A percentile compares a stretch with the other conserved stretches of the same genome.
These are phyloP conservation scores for Deroptyus accipitrinus DNA, from an alignment of 2,113 vertebrate genomes.

Conservation along the genomic window DNA sequence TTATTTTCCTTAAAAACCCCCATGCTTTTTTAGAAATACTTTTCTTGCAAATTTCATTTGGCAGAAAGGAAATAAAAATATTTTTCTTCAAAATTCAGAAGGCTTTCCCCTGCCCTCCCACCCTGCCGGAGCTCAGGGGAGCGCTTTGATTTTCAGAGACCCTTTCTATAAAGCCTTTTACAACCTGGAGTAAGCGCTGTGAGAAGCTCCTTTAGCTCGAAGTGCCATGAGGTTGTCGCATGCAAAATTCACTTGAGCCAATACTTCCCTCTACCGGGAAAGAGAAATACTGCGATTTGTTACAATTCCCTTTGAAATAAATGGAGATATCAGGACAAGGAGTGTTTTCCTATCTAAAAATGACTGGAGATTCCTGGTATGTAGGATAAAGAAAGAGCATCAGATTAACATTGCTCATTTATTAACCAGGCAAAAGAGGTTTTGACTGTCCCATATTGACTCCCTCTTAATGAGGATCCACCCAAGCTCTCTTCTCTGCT, in stretches of 20 bases:
- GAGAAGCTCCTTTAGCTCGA: not conserved
- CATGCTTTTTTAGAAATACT: not conserved
- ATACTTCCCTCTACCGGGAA: constrained; percentile 57
- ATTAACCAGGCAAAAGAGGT: not conserved
- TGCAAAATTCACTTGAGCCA: not conserved
- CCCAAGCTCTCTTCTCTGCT: not conserved
- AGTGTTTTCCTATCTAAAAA: not conserved
- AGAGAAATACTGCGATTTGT: not conserved
- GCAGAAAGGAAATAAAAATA: not conserved
- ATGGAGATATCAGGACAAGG: not conserved
- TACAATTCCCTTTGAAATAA: not conserved
- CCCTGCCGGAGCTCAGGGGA: not conserved
- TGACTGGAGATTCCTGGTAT: fast-evolving
- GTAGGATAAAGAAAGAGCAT: not conserved
- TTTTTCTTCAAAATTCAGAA: not conserved
- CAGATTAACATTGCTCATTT: fast-evolving
- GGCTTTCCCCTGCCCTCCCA: not conserved
- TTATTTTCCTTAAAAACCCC: not conserved
- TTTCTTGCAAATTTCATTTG: not conserved
- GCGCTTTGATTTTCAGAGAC: not conserved
- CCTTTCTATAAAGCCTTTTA: not conserved
- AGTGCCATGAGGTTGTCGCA: fast-evolving
- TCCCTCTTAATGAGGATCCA: fast-evolving
- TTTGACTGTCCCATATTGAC: not conserved
- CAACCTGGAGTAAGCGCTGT: not conserved